Evolutionary conservation across 2,888 invertebrate genomes (phyloP).

Genomic region (Xestia rhomboidea): DNA sequence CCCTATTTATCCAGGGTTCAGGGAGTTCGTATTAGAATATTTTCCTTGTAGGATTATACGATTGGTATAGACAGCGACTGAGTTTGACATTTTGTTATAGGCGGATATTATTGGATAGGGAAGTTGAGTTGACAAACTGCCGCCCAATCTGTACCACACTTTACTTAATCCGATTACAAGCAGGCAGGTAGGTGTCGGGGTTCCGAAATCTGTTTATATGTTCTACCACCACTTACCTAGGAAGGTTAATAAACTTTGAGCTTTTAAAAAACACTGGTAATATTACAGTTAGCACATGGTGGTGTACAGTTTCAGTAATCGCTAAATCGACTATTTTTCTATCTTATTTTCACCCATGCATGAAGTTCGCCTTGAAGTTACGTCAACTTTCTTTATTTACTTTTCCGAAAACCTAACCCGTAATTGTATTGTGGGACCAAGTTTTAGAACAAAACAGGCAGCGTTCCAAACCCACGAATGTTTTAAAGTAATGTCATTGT

Average conservation of each 20-base stretch:
- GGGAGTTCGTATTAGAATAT: slow-evolving; percentile 20
- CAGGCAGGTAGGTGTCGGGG: slow-evolving; percentile 39
- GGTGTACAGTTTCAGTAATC: not conserved
- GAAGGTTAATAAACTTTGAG: not conserved
- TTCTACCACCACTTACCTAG: not conserved
- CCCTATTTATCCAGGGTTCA: slow-evolving; percentile 16
- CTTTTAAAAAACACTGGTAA: not conserved
- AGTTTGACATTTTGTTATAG: slow-evolving; percentile 36
- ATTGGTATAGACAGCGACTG: slow-evolving; percentile 31
- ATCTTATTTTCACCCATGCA: not conserved
- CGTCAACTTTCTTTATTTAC: not conserved
- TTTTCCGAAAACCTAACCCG: not conserved
- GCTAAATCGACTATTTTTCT: not conserved
- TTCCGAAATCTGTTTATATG: slow-evolving; percentile 23
- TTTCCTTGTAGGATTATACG: slow-evolving; percentile 31
- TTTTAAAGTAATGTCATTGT: slow-evolving; percentile 13
- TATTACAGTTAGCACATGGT: not conserved
- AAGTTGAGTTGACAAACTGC: slow-evolving; percentile 50
- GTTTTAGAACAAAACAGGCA: not conserved
- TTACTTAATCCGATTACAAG: slow-evolving; percentile 60
- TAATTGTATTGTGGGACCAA: not conserved
- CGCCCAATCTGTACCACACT: slow-evolving; percentile 41
- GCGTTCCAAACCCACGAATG: not conserved
- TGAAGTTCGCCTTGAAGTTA: not conserved
- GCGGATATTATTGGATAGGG: slow-evolving; percentile 46